These are phyloP conservation scores for Regulus satrapa DNA, from an alignment of 2,113 vertebrate species.

Conservation along the genomic window DNA sequence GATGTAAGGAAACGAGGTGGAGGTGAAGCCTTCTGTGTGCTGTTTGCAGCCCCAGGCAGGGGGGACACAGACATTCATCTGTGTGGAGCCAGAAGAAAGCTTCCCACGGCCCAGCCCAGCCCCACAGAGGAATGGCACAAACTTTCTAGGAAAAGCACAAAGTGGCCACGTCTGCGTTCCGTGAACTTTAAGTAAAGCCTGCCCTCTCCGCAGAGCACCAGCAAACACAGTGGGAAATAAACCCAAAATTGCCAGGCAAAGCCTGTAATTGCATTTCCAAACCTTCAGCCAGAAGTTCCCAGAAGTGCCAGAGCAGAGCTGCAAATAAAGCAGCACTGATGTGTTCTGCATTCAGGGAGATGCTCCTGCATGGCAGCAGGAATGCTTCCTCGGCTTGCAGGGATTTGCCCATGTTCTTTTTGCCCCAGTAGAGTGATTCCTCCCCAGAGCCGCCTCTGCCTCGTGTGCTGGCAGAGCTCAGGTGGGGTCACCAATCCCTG, in stretches of 20 bases:
- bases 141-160: slow-evolving; percentile 22
- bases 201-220: background rate
- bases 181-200: slow-evolving; percentile 24
- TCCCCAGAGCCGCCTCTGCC: background rate
- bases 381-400: accelerated
- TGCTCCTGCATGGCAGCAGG: accelerated
- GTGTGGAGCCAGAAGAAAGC: background rate
- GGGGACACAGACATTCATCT: background rate
- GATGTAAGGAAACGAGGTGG: background rate
- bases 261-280: slow-evolving; percentile 62
- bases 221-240: slow-evolving; percentile 58
- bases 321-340: background rate
- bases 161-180: background rate
- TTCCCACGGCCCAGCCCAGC: background rate
- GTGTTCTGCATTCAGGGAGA: background rate
- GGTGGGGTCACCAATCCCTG: background rate
- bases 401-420: background rate
- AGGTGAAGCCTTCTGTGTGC: background rate
- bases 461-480: accelerated
- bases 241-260: slow-evolving; percentile 51
- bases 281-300: slow-evolving; percentile 47
- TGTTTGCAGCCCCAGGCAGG: background rate
- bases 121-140: background rate
- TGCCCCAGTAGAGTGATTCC: background rate
- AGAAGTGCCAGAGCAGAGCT: background rate